Conservation (phyloP, 2,113 vertebrate species). For the Pyrgilauda ruficollis region DNA sequence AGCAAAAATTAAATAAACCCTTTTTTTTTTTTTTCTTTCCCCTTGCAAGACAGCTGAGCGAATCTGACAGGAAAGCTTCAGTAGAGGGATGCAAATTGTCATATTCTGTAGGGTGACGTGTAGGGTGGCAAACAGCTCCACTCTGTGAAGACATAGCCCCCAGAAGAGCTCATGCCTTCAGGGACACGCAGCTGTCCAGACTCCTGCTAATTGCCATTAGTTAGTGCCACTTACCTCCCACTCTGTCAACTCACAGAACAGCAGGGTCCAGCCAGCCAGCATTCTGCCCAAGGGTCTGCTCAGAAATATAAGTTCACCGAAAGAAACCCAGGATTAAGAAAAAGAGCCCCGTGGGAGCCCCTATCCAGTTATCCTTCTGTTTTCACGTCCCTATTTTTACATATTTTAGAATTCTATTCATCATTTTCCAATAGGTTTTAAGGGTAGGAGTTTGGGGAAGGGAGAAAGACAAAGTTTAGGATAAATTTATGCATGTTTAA, state of each 20-base stretch:
- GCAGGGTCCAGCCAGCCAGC: neutral
- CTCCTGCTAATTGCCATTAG: neutral
- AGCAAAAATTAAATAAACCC: neutral
- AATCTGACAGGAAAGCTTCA: neutral
- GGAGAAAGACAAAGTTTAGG: neutral
- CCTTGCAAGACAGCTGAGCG: neutral
- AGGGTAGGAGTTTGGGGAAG: neutral
- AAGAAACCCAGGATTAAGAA: neutral
- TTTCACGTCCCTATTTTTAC: neutral
- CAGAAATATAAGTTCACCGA: rapidly evolving
- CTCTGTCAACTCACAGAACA: neutral
- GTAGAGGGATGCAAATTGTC: neutral
- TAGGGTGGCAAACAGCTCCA: neutral
- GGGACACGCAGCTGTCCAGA: neutral
- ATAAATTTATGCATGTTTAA: neutral
- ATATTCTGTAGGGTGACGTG: neutral
- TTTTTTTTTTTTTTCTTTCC: neutral
- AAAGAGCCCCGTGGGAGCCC: neutral
- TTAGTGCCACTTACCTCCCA: neutral
- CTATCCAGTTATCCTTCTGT: neutral
- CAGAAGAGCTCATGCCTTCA: neutral
- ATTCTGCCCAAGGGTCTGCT: neutral
- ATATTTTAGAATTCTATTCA: neutral
- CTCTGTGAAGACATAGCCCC: neutral
- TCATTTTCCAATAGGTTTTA: neutral